Percentiles rank a stretch among this genome's conserved stretches.
Evolutionary conservation across 1,140 invertebrate species (phyloP).

Genomic region (Laupala kohalensis): DNA sequence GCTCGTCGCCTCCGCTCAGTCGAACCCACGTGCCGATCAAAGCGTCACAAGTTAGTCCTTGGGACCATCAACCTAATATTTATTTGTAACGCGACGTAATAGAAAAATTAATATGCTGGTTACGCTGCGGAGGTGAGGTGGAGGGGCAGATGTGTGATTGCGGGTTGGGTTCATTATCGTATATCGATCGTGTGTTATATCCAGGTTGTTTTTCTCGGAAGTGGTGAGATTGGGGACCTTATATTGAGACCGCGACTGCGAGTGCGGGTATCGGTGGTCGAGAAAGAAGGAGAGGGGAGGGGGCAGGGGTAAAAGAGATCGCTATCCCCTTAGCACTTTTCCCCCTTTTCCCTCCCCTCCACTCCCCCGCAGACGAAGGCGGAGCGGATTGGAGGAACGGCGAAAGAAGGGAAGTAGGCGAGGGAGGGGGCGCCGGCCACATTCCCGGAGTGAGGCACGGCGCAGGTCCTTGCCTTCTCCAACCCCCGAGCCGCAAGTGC

Average conservation of each 20-base stretch:
- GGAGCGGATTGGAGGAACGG: slow-evolving; percentile 14
- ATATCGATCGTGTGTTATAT: slow-evolving; percentile 12
- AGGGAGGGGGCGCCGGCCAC: slow-evolving; percentile 6
- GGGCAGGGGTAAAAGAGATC: slow-evolving; percentile 9
- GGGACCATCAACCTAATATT: slow-evolving; percentile 10
- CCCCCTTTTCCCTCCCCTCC: slow-evolving; percentile 11
- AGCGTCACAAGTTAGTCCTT: slow-evolving; percentile 9
- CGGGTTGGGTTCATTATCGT: slow-evolving; percentile 15
- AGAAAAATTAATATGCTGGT: slow-evolving; percentile 13
- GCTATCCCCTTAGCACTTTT: slow-evolving; percentile 14
- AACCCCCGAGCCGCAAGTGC: slow-evolving; percentile 9
- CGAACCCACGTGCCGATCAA: not conserved
- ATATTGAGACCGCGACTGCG: slow-evolving; percentile 10
- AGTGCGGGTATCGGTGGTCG: slow-evolving; percentile 6
- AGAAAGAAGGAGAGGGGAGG: not conserved
- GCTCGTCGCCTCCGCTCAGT: not conserved
- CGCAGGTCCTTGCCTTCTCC: slow-evolving; percentile 8
- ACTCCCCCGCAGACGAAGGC: slow-evolving; percentile 10
- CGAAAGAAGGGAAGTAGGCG: slow-evolving; percentile 9
- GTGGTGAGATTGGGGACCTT: slow-evolving; percentile 8
- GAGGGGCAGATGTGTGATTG: slow-evolving; percentile 6
- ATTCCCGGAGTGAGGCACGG: slow-evolving; percentile 5
- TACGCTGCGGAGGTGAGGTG: not conserved
- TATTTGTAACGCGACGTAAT: slow-evolving; percentile 14
- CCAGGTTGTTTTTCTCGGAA: slow-evolving; percentile 10